Percentiles rank a stretch among this genome's conserved stretches.
These are phyloP conservation scores for Brachionus rubens DNA, from an alignment of 1,140 invertebrate genomes.

Conservation along the genomic window DNA sequence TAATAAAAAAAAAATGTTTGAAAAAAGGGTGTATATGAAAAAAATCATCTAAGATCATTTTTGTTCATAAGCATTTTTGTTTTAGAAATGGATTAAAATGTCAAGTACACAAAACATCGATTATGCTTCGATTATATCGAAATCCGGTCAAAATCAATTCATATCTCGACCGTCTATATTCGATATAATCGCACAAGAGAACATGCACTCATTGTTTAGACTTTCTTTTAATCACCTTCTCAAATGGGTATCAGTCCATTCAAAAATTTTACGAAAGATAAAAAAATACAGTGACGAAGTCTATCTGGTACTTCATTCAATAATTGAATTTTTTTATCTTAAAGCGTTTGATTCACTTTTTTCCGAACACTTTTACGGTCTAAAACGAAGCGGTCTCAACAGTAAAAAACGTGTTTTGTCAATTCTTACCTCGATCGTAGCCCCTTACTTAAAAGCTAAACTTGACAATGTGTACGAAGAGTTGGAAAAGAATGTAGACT, in stretches of 20 bases:
- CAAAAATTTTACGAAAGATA: background rate
- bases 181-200: constrained; percentile 40
- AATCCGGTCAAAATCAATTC: background rate
- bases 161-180: constrained; percentile 9
- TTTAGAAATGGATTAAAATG: background rate
- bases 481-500: background rate
- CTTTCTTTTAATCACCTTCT: constrained; percentile 7
- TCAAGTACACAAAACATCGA: background rate
- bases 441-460: constrained; percentile 42
- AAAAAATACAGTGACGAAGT: background rate
- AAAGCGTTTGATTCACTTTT: constrained; percentile 13
- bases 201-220: constrained; percentile 29
- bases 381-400: background rate
- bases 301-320: constrained; percentile 21
- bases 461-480: constrained; percentile 22
- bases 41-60: no score
- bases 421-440: constrained; percentile 1
- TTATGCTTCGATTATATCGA: constrained; percentile 16
- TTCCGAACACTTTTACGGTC: constrained; percentile 35
- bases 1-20: no score
- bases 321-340: constrained; percentile 18
- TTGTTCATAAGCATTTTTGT: background rate
- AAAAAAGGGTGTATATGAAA: no score
- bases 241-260: background rate
- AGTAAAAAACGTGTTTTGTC: constrained; percentile 23